Base-by-base conservation (phyloP, 1,140 invertebrate genomes). In the Coboldia fuscipes region DNA sequence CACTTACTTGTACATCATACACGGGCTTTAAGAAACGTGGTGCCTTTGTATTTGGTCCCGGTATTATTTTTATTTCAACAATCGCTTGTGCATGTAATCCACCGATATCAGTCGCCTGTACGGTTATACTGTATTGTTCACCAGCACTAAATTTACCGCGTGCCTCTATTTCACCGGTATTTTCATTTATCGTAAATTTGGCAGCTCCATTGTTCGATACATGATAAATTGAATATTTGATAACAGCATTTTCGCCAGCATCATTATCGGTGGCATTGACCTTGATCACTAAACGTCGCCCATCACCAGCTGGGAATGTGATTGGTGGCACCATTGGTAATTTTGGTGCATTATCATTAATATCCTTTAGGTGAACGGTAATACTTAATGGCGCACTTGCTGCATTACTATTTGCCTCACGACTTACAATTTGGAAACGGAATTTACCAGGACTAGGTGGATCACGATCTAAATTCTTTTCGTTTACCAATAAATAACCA, bases 151-250 rank as follows among this genome's bases (percentile, higher is more conserved):
- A 48, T 39, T 78, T 76, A 4, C 79, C 75, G 10, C 66, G 62
- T n/a, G 72, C 72, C 31, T 74, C 70, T 46, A 90, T 72, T 21
- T 73, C 60, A 14, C 84, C 84, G 9, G 70, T 76, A 36, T 65
- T 63, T n/a, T 74, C 66, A 47, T 89, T 71, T 39, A 90, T 84
- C 42, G 68, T 69, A 46, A 90, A 90, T 51, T 82, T 85, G 33
- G 73, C 75, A 22, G 67, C 63, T 1, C 83, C 85, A 50, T 85
- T 86, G 51, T 88, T 89, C 23, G 81, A 85, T 4, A 89, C 79
- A 54, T 88, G 82, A 48, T 82, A 79, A 37, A 90, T 80, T 37
- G 68, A 73, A 58, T 86, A 90, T 5, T 68, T 69, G 31, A 89
- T 67, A 30, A 71, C 65, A 2, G 82, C 80, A 54, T 86, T 85